phyloP scores from a whole-genome alignment of 2,797 vertebrate species.

The Emys orbicularis region DNA sequence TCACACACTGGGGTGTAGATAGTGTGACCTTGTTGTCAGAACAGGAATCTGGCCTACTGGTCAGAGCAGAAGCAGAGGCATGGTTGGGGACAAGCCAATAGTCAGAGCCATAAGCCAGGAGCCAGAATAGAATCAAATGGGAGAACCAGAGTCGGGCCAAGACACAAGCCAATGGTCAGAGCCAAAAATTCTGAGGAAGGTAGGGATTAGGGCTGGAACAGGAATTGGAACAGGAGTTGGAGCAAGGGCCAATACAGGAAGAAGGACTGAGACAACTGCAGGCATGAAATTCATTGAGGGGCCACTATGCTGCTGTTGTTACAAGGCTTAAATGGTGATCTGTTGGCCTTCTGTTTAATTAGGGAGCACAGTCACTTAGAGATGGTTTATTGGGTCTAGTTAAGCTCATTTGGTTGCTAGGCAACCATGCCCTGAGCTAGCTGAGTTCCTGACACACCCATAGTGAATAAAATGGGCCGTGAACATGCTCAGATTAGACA shows the following conservation, averaged over 20 bases:
- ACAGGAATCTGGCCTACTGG: neutral
- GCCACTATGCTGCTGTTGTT: neutral
- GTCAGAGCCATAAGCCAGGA: neutral
- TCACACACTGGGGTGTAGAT: neutral
- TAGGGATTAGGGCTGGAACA: neutral
- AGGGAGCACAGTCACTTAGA: neutral
- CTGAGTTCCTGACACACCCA: neutral
- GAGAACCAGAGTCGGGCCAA: neutral
- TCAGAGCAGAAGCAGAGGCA: neutral
- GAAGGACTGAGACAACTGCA: neutral
- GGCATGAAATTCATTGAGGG: neutral
- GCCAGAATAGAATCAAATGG: neutral
- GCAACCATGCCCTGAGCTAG: neutral
- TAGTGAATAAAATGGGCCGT: neutral
- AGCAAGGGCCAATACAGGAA: neutral
- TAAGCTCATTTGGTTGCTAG: neutral
- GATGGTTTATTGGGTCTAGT: neutral
- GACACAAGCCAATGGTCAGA: neutral
- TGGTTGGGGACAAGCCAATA: neutral
- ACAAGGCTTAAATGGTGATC: neutral
- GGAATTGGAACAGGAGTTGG: neutral
- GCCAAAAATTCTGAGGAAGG: neutral
- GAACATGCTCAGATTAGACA: neutral
- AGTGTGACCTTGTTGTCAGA: neutral
- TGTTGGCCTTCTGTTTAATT: neutral